Evolutionary conservation across 2,888 invertebrate species (phyloP), one percentile per base, ranked within the genome.

Genomic region (Andrena minutula): DNA sequence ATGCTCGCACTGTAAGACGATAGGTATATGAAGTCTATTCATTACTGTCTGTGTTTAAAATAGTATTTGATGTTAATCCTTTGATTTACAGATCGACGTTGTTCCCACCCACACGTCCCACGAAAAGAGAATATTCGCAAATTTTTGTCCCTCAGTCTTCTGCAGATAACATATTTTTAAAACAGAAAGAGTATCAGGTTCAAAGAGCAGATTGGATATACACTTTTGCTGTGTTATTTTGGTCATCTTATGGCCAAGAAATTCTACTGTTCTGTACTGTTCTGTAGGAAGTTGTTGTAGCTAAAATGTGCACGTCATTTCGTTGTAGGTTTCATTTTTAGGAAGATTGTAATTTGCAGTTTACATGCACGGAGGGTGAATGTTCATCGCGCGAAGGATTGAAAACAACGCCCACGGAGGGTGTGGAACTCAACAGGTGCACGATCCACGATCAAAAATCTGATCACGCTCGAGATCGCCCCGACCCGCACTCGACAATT

Each of bases 361-460:
- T 7, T 3, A 20, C 51, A 23, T 10, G 56, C 3, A 8, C 23
- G 10, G 4, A 26, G 10, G 23, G 23, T 23, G 26, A 56, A 56
- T 51, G 12, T 35, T n/a, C 61, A 10, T 61, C 61, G 35, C 32
- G 32, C 20, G 20, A 35, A n/a, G 10, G 20, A 20, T 7, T 4
- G 20, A 20, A 61, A 23, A 8, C 30, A 56, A 41, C 41, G 35
- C n/a, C 8, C 32, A 61, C 61, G n/a, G 30, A 61, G n/a, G 68
- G 51, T 20, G 23, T n/a, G n/a, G 35, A 6, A 12, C n/a, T 63
- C 66, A 76, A 65, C 80, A 82, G 80, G 82, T 76, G 72, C 26
- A 56, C 53, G 32, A 41, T 49, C 10, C 28, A 16, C 47, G 20
- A 70, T 82, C 58, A 51, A 60, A 66, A 60, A 73, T 64, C 30